Base-by-base conservation (phyloP, 2,888 invertebrate genomes). In the Agrotis clavis region DNA sequence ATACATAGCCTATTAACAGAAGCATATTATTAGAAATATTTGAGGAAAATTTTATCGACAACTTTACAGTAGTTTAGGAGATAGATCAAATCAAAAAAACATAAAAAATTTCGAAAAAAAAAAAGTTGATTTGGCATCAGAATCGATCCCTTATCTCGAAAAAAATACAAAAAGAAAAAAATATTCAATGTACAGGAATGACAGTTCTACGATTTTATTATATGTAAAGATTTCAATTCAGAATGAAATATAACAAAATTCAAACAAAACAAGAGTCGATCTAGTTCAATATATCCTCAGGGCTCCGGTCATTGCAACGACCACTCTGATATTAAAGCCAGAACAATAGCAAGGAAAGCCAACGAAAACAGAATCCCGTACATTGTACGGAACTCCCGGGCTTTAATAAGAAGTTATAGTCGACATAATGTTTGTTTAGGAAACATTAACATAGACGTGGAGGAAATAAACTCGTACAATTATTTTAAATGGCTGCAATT, bases 321-420 rank as follows among this genome's bases (percentile, higher is more conserved):
- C 67, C 51, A 66, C 78, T 82, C 66, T 60, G 54, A 72, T 79
- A 82, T 79, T 66, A 67, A 72, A 80, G 47, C 56, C 61, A 62
- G 69, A 75, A 83, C 75, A 75, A 79, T 64, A 67, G 63, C 48
- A 66, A 70, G 60, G 70, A 78, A 82, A 69, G 71, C 80, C 51
- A 67, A 83, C 71, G 70, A 71, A 83, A 80, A 75, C 71, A 67
- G 67, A 71, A 80, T 83, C 60, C 61, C 62, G 67, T 47, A 59
- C 69, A 53, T 47, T 51, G 68, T 71, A 75, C 80, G 69, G 69
- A 76, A 83, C 65, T 80, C 70, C 63, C 63, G 54, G 62, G 68
- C 81, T 80, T 76, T 82, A 83, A 73, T 82, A 83, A 76, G 84
- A 83, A 82, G 84, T 82, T 83, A 81, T 64, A 83, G 84, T 80